Conservation (phyloP, 30 jellyfish, hydroid and myxozoan genomes). For the Hydractinia symbiolongicarpus region DNA sequence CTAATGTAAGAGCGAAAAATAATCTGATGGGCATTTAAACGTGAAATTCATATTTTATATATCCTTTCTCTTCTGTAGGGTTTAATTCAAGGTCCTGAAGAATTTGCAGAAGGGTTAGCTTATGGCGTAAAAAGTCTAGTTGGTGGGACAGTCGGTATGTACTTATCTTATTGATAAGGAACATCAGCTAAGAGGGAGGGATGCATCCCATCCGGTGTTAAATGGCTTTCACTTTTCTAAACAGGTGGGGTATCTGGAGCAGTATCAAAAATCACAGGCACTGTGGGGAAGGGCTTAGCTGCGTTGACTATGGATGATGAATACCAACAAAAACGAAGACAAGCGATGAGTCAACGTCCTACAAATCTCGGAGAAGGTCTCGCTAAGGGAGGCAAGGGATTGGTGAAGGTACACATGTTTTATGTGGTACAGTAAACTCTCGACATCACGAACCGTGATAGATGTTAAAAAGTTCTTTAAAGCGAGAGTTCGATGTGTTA, state of each 20-base stretch:
- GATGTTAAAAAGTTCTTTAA: too few species aligned
- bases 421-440: too few species aligned
- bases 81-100: conserved; percentile 99
- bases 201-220: neutral
- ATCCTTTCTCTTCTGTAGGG: conserved; percentile 44
- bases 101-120: conserved; percentile 97
- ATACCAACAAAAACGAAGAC: conserved; percentile 91
- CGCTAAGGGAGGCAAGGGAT: conserved; percentile 95
- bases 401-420: conserved; percentile 51
- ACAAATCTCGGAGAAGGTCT: conserved; percentile 93
- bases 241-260: conserved; percentile 99
- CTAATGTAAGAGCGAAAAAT: too few species aligned
- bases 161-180: neutral
- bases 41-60: neutral
- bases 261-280: conserved; percentile 87
- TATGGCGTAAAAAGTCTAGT: conserved; percentile 95
- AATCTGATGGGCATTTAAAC: too few species aligned
- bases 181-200: neutral
- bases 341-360: conserved; percentile 93
- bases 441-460: too few species aligned
- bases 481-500: too few species aligned
- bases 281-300: conserved; percentile 95
- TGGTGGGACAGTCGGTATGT: conserved; percentile 98
- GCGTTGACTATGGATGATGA: conserved; percentile 95
- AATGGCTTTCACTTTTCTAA: neutral